Evolutionary conservation across 1,140 invertebrate genomes (phyloP).

Genomic region (Matsumurasca onukii): DNA sequence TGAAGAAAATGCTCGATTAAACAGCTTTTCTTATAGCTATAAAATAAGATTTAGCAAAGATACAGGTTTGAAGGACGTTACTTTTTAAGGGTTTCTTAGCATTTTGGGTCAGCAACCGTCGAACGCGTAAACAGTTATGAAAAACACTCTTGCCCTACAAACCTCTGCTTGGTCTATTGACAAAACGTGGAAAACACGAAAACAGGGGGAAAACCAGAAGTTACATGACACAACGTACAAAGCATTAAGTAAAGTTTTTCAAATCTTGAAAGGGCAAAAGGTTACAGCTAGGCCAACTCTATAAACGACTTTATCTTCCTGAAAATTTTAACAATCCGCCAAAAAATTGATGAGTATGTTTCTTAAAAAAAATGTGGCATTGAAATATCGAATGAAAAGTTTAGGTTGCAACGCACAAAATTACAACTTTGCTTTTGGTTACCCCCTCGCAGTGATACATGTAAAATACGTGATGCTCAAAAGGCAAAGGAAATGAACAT

Average conservation of each 20-base stretch:
- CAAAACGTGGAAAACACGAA: conserved; percentile 5
- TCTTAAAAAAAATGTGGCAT: conserved; percentile 7
- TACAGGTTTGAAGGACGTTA: neutral
- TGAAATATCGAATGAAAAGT: conserved; percentile 14
- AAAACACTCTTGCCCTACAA: neutral
- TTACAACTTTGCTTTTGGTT: conserved; percentile 9
- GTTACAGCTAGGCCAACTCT: neutral
- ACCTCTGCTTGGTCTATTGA: neutral
- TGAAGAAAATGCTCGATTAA: conserved; percentile 9
- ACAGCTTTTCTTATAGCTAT: neutral
- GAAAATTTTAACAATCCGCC: conserved; percentile 1
- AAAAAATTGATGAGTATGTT: conserved; percentile 8
- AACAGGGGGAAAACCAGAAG: conserved; percentile 9
- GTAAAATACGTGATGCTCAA: neutral
- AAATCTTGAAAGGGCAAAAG: neutral
- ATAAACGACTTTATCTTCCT: conserved; percentile 8
- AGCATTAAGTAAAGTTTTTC: conserved; percentile 9
- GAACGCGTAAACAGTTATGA: neutral
- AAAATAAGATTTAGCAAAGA: neutral
- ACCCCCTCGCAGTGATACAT: neutral
- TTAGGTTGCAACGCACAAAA: too few relatives aligned
- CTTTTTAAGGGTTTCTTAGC: neutral
- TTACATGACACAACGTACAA: neutral
- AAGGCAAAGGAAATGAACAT: neutral
- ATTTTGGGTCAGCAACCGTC: conserved; percentile 12